Base-by-base conservation (phyloP, 2,797 vertebrate genomes). In the Hyperoplus lanceolatus region DNA sequence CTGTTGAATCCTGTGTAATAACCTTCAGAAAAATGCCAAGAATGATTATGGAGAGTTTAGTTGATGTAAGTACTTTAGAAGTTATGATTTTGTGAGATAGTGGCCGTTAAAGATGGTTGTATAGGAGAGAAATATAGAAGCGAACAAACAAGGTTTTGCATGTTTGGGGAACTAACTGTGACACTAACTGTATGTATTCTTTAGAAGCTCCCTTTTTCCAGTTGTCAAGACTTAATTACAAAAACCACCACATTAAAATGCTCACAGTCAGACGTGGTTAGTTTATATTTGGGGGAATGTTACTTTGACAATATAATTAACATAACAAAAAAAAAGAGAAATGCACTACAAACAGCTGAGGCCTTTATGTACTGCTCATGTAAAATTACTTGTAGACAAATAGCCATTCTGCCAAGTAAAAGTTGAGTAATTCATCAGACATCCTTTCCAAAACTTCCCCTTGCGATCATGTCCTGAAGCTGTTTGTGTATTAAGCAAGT, bases 191-290 rank as follows among this genome's bases (percentile, higher is more conserved):
- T 71, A 75, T 66, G 59, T 53, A 4, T 41, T 67, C 61, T 14
- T 66, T 62, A 66, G 53, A 63, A 12, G 63, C 77, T 77, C 41
- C 64, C 45, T 15, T 79, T 71, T 77, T 83, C 39, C 69, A 56
- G 36, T 41, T 71, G 73, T 76, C 73, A 77, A 50, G 51, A 41
- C 29, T 0, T 75, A 60, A 71, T 84, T 75, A 77, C 5, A 66
- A 51, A 70, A 73, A 66, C 48, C 50, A 43, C 3, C 1, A 53
- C 1, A 50, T 29, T 14, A 53, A 59, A 73, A 29, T 2, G 50
- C 49, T n/a, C 46, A 5, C 11, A 60, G 42, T 59, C 60, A 45
- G 63, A 68, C 3, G 5, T 43, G 8, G 29, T 6, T 60, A 36
- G 42, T 49, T 72, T 71, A 36, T 64, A 68, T 78, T 58, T 54